Conservation (phyloP, 2,797 vertebrate species). For the Lepilemur ruficaudatus region DNA sequence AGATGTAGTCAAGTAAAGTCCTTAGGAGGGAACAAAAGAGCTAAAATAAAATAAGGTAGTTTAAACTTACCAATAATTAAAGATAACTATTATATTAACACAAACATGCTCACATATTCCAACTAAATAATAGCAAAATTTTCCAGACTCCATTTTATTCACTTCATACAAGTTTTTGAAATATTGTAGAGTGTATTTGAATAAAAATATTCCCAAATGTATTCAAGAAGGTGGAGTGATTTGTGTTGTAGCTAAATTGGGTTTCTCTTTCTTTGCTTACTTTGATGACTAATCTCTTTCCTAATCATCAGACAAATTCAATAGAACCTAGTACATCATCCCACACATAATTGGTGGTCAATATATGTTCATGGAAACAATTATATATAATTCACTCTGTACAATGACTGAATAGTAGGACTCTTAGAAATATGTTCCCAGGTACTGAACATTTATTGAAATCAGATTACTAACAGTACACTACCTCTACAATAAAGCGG, state of each 20-base stretch:
- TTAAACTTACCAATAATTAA: conserved; percentile 5
- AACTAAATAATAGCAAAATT: neutral
- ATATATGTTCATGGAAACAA: conserved; percentile 51
- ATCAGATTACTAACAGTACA: conserved; percentile 16
- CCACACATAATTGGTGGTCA: conserved; percentile 23
- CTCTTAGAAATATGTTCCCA: conserved; percentile 44
- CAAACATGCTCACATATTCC: neutral
- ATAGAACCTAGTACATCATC: neutral
- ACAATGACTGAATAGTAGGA: neutral
- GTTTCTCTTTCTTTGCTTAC: conserved; percentile 37
- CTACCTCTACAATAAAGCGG: neutral
- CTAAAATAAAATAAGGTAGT: conserved; percentile 4
- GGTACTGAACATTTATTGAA: conserved; percentile 40
- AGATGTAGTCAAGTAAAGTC: neutral
- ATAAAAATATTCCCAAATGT: conserved; percentile 15
- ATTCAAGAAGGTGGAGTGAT: neutral
- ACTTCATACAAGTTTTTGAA: neutral
- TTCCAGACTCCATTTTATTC: neutral
- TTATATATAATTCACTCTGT: conserved; percentile 40
- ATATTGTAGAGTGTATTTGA: neutral
- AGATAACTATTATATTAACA: neutral
- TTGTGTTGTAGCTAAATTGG: neutral
- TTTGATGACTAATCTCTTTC: conserved; percentile 42
- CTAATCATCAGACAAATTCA: conserved; percentile 19
- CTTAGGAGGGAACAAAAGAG: neutral